phyloP scores from a whole-genome alignment of 1,140 invertebrate species.

The Brachionus paranguensis region DNA sequence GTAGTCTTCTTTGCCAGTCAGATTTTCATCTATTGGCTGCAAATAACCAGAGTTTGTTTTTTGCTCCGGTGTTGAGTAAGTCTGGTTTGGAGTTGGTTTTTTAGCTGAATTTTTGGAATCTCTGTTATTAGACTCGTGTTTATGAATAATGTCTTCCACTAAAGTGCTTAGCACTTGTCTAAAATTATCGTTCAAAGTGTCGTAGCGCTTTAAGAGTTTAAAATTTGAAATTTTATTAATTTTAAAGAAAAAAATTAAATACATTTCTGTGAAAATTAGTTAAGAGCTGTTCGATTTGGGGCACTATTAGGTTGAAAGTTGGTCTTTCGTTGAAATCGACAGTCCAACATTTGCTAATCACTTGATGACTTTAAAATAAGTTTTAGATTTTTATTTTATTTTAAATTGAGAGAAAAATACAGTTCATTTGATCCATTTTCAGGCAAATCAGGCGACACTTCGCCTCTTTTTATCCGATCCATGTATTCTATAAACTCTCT shows the following conservation, averaged over 20 bases:
- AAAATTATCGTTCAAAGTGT: background rate
- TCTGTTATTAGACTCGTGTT: background rate
- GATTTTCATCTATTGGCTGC: background rate
- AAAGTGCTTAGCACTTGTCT: background rate
- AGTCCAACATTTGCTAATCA: background rate
- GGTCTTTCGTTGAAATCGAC: background rate
- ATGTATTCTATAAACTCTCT: slow-evolving; percentile 1
- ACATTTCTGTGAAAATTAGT: slow-evolving; percentile 24
- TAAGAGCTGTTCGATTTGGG: background rate
- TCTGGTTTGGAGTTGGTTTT: background rate
- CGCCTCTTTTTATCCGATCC: background rate
- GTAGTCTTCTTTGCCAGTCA: background rate
- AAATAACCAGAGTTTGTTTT: background rate
- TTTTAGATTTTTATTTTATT: background rate
- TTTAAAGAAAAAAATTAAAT: background rate
- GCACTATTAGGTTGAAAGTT: background rate
- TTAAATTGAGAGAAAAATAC: background rate
- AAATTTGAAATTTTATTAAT: background rate
- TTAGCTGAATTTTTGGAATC: background rate
- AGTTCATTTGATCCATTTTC: background rate
- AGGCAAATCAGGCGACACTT: background rate
- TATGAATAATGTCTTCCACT: background rate
- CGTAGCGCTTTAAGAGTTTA: background rate
- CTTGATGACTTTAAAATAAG: background rate
- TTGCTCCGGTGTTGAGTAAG: background rate